Base-by-base conservation (phyloP, 2,888 invertebrate species). In the Prosopocoilus inquinatus region DNA sequence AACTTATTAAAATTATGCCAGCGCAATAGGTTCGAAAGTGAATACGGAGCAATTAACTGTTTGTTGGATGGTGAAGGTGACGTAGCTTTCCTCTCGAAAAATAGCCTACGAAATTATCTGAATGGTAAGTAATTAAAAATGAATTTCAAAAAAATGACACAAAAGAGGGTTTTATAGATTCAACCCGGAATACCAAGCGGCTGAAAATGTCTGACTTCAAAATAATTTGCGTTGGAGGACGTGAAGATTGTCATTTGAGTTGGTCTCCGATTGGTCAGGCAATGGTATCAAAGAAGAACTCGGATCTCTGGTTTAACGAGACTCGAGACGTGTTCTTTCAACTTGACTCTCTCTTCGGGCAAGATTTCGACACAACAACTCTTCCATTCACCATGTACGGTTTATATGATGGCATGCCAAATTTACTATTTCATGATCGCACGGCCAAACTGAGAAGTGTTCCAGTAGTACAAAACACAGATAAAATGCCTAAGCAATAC, bases 351-450 rank as follows among this genome's bases (percentile, higher is more conserved):
- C 73, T 87, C 32, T 91, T 91, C 71, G 91, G 91, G 39, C 83
- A 82, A 68, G 80, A 79, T 38, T 80, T 75, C 64, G 79, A 79
- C 49, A 77, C 78, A 2, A 80, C 82, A 11, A 85, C 82, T 0
- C 80, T 82, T 0, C 81, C 88, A 60, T 88, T 90, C 64, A 83
- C 85, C 0, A 79, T 91, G 76, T 91, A 85, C 61, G 89, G 88
- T 0, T 74, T 81, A 0, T 91, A 83, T 65, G 87, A 90, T 61
- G 83, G 82, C 36, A 74, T 81, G 58, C 76, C 76, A 15, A 80
- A 89, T 67, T 76, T 91, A 0, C 75, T 91, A 36, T 91, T 91
- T 67, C 83, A 84, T 58, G 83, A 84, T 66, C 79, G 77, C 8
- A 84, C 84, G 7, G 57, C 66, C 12, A 68, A 63, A 56, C 61